Evolutionary conservation across 1,140 invertebrate species (phyloP), one percentile per base, ranked within the genome.

Genomic region (Elymnias hypermnestra): DNA sequence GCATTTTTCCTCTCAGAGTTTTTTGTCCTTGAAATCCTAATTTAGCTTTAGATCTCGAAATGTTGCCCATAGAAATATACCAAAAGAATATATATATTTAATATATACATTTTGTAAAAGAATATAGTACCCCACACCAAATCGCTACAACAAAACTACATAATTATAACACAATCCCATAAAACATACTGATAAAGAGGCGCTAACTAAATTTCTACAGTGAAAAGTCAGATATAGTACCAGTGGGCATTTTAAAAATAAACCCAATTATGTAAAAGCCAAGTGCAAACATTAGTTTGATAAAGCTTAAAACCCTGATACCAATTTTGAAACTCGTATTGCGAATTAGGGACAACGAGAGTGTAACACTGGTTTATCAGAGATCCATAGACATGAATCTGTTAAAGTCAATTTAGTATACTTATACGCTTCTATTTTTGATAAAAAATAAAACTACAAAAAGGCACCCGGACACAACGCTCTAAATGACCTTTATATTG

Each of bases 241-340:
- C 12, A 33, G 29, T 33, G 29, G 29, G 14, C 26, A 13, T 14
- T 31, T 9, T 31, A 31, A 12, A 31, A 31, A 31, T 15, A 15
- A 21, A 21, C 6, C 25, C 25, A n/a, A 5, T 10, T 3, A 26
- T 9, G 1, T 17, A 17, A 35, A 35, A 21, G 12, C 33, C 6
- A 18, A 35, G 31, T 35, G 31, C 31, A 35, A 17, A 14, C 7
- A 18, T 26, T 35, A 35, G 10, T 19, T 33, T 21, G 17, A 36
- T 21, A 36, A 17, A 36, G 33, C 17, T 36, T 19, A 6, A 15
- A 13, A 33, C 15, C n/a, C 33, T 17, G 33, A 10, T 36, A 36
- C 17, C 33, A 36, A 36, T 36, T 36, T 36, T 21, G 1, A 36
- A 18, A 21, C 33, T 21, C 33, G 33, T 36, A 36, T 36, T 36